Evolutionary conservation across 2,888 invertebrate genomes (phyloP), one percentile per base, ranked within the genome.

Genomic region (Nomada fucata): DNA sequence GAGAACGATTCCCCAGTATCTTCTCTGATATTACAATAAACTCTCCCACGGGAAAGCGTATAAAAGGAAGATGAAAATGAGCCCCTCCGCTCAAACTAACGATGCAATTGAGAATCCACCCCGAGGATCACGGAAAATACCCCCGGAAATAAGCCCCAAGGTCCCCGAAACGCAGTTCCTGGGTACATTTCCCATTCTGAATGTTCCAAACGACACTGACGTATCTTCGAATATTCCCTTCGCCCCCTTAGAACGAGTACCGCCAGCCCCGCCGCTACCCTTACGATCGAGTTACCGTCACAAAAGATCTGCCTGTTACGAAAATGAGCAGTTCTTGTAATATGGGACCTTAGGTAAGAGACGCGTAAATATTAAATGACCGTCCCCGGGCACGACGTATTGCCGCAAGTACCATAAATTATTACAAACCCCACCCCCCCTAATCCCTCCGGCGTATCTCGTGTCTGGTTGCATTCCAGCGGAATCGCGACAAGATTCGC

Each of bases 361-460:
- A 76, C 60, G 78, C 76, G 87, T 70, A 85, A 86, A 86, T 87
- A 81, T 85, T 87, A 87, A 87, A 87, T 81, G 80, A 74, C 4
- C 55, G 64, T 57, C 69, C 36, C 79, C 73, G 63, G 67, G 55
- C 57, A 53, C 55, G 69, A 68, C 76, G 63, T 72, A 73, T 73
- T 73, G 63, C 15, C 13, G 47, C 76, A 13, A 20, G 18, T 26
- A 20, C 44, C 53, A n/a, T 55, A 57, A 53, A 53, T 76, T 71
- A 71, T 76, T 71, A 36, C 55, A 2, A n/a, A 0, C 23, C 1
- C 23, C 23, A 26, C 26, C 26, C 1, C 2, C 11, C 44, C 15
- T 2, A 15, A 0, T 18, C 20, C 47, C 26, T 10, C 9, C 9
- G 18, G 9, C 15, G 11, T 15, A 18, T 13, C 57, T n/a, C 42